Base-by-base conservation (phyloP, 1,140 invertebrate genomes). In the Druon quercuslanigerum region DNA sequence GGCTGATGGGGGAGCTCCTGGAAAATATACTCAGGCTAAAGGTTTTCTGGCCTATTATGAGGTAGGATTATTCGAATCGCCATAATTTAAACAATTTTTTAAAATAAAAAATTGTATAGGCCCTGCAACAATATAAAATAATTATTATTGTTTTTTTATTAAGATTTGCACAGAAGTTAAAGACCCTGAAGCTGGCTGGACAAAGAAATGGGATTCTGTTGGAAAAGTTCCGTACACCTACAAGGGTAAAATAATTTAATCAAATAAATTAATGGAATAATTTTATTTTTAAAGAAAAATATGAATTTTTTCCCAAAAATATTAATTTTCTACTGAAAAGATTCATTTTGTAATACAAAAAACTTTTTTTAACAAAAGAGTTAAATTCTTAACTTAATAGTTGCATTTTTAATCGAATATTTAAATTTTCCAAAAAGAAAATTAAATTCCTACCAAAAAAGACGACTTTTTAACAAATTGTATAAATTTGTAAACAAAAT, bases 11-110 rank as follows among this genome's bases (percentile, higher is more conserved):
- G 97, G 97, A 0, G 92, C 92, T 6, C 94, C 96, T 0, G 97
- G 97, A 1, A 94, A 95, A 1, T 97, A 96, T 84, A 98, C 97
- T 0, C 94, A 95, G 75, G 96, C 96, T 33, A 95, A 94, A 52
- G 97, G 97, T 81, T 96, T 97, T 86, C 93, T 96, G 84, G 93
- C 96, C 78, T 98, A 98, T 84, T 98, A 97, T 87, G 97, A 98
- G 92, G 95, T 95, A 89, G 85, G 33, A 54, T 57, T 51, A 20
- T 52, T 51, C n/a, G 1, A 46, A 1, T 8, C 9, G 6, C 40
- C 0, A 54, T 50, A 17, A 74, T 3, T 74, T 56, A 46, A 50
- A 66, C 9, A 66, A 6, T 7, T 74, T 12, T 74, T 16, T 13
- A 60, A n/a, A n/a, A 50, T 12, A 75, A 16, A 19, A 50, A 75